phyloP scores from a whole-genome alignment of 2,797 vertebrate genomes.

The Tauraco hartlaubi region DNA sequence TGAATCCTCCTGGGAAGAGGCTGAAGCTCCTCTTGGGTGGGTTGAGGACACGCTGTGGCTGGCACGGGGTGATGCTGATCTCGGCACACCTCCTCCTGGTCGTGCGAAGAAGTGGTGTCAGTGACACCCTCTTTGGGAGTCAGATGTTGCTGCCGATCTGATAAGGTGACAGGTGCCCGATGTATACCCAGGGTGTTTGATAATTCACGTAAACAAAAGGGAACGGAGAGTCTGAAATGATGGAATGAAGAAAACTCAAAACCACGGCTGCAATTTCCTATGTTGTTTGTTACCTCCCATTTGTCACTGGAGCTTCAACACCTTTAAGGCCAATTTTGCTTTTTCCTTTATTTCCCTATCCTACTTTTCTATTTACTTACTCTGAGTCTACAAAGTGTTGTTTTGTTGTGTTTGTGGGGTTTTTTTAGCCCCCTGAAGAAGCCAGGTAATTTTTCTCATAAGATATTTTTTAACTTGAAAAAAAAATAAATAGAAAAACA shows the following conservation, averaged over 20 bases:
- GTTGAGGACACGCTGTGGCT: background rate
- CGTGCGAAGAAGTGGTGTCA: background rate
- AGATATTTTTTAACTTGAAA: background rate
- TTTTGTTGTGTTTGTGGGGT: rapidly evolving
- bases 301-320: background rate
- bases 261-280: background rate
- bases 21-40: background rate
- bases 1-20: background rate
- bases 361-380: background rate
- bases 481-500: background rate
- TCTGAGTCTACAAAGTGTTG: background rate
- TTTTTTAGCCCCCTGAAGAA: background rate
- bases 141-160: constrained; percentile 34
- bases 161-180: background rate
- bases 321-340: background rate
- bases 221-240: background rate
- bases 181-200: rapidly evolving
- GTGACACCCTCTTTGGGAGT: background rate
- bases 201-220: background rate
- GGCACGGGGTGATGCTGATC: background rate
- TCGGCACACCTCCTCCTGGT: constrained; percentile 41
- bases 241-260: background rate
- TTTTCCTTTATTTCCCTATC: constrained; percentile 1
- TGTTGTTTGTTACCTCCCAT: background rate
- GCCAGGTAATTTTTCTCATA: background rate